Evolutionary conservation across 2,888 invertebrate species (phyloP), one percentile per base, ranked within the genome.

Genomic region (Coenonympha glycerion): DNA sequence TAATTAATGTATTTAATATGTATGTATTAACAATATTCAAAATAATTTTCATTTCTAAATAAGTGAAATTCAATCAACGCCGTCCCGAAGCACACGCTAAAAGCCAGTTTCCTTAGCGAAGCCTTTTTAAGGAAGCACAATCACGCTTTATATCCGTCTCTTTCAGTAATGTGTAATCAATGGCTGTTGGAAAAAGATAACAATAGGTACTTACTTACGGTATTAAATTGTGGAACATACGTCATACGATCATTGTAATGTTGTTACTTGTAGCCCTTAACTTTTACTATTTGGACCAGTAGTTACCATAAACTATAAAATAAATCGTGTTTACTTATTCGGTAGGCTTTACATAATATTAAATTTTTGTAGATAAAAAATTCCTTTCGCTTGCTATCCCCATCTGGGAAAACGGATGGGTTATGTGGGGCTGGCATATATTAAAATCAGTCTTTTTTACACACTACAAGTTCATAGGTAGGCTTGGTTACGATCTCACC

Each of bases 1-100:
- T n/a, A n/a, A n/a, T n/a, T n/a, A n/a, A n/a, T n/a, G n/a, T n/a
- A n/a, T n/a, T n/a, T n/a, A n/a, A n/a, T n/a, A n/a, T n/a, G n/a
- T 9, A 26, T 2, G 24, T 9, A 9, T 9, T 9, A 9, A 9
- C 24, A 26, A 26, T 26, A 26, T 9, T n/a, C n/a, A 26, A 13
- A 30, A 15, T 3, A 8, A 30, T 31, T 3, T 30, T 6, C 13
- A 2, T 24, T 9, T 9, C 28, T 37, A 24, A 36, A 33, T 1
- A 19, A 19, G 6, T n/a, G 24, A 11, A 15, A 6, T 9, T 11
- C 6, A 42, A 37, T 15, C 34, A 11, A 28, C 60, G 58, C 58
- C 77, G 73, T 86, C 86, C 86, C 86, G 85, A 59, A 85, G 80
- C 83, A 78, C 83, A 81, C 72, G 59, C 53, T 63, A 60, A 66